These are phyloP conservation scores for Metacarcinus magister DNA, from an alignment of 2,888 invertebrate genomes.

Conservation along the genomic window DNA sequence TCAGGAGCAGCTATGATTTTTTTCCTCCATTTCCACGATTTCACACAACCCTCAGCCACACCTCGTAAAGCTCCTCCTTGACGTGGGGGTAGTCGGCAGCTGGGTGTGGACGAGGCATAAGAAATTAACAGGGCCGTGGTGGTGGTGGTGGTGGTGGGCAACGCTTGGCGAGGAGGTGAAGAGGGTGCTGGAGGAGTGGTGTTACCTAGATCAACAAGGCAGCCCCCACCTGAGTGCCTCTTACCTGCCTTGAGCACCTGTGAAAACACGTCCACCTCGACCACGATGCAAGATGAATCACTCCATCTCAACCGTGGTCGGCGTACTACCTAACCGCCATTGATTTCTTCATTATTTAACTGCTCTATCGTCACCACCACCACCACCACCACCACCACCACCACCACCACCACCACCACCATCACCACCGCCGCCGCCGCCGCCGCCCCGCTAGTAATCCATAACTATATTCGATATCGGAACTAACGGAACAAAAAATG, in stretches of 20 bases:
- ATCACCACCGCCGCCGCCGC: not conserved
- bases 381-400: not conserved
- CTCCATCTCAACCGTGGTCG: not conserved
- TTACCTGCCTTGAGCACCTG: conserved; percentile 14
- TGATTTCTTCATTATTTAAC: conserved; percentile 50
- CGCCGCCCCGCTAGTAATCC: not conserved
- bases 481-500: not conserved
- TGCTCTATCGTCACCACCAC: too few species aligned
- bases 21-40: too few species aligned
- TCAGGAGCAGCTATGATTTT: too few species aligned
- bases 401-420: not conserved
- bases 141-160: not conserved
- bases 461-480: not conserved
- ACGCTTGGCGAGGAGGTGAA: not conserved
- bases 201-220: conserved; percentile 1
- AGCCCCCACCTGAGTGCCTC: conserved; percentile 14
- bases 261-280: conserved; percentile 1
- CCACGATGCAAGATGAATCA: conserved; percentile 3
- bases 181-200: not conserved
- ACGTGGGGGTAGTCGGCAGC: not conserved
- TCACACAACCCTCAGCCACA: not conserved
- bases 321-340: not conserved
- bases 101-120: conserved; percentile 6
- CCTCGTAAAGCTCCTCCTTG: not conserved
- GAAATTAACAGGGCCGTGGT: not conserved